Conservation (phyloP, 2,113 vertebrate genomes). For the Loxodonta africana region DNA sequence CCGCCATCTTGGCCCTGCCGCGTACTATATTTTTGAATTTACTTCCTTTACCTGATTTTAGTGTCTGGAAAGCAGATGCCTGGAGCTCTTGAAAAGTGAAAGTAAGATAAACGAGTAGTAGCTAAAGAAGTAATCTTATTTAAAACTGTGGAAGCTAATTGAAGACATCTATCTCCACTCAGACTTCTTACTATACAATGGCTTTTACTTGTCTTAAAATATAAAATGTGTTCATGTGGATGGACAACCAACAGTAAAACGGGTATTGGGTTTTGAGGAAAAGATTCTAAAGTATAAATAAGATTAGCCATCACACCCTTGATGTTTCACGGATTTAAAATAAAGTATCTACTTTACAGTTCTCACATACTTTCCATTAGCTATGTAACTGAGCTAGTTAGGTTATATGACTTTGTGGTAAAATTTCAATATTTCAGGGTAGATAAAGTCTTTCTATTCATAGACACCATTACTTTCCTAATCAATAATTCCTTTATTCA, state of each 20-base stretch:
- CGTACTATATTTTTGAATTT: constrained; percentile 42
- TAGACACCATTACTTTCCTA: neutral
- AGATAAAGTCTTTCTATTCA: neutral
- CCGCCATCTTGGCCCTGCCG: no score
- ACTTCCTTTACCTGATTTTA: neutral
- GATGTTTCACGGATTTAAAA: neutral
- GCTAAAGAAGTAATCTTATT: constrained; percentile 77
- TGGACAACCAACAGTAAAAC: neutral
- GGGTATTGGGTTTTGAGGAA: neutral
- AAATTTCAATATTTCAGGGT: neutral
- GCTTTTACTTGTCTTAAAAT: constrained; percentile 63
- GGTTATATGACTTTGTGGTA: neutral
- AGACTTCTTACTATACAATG: constrained; percentile 68
- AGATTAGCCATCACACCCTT: neutral
- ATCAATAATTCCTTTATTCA: neutral
- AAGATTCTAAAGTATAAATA: neutral
- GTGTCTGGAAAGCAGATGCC: neutral
- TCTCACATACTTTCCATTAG: neutral
- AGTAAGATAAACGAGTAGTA: constrained; percentile 72
- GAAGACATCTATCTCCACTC: constrained; percentile 77
- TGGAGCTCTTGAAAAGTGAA: constrained; percentile 35
- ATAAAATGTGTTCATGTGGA: neutral
- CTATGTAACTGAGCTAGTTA: neutral
- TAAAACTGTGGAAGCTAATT: constrained; percentile 74
- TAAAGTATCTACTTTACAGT: neutral